Base-by-base conservation (phyloP, 2,888 invertebrate species). In the Liodrosophila aerea region DNA sequence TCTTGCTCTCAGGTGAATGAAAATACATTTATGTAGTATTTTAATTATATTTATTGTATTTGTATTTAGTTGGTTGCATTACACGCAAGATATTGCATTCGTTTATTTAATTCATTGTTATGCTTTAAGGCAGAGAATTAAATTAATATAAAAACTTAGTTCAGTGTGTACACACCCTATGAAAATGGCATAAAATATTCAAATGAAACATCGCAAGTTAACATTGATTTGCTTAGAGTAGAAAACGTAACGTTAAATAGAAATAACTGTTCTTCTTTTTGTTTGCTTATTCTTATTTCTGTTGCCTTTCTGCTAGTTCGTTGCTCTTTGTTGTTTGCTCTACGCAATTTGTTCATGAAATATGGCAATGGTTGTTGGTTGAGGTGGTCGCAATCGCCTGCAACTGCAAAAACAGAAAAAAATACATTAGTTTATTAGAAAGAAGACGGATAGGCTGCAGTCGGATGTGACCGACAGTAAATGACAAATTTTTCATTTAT, bases 161-260 rank as follows among this genome's bases (percentile, higher is more conserved):
- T 62, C 57, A 59, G 63, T 47, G 62, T 58, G 61, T 58, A 64
- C 57, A 70, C 31, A 16, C 40, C 33, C 45, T 53, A 34, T 43
- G 53, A 61, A 72, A 72, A 73, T 67, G 73, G 59, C 76, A 60
- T 61, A 85, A 53, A 72, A 22, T 22, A n/a, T 22, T 22, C 22
- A 22, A 22, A 22, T 22, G 5, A 22, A 22, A 22, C 22, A 22
- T 78, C 85, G 69, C 47, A 84, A 84, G 62, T 85, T 68, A 85
- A 71, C 78, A 85, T 85, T 82, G 76, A 85, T 75, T 50, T 78
- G 76, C 78, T 82, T 85, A 78, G 46, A 72, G 63, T 78, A 78
- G 58, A 80, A 76, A 78, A 80, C 76, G 78, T 77, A 85, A 80
- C 86, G 64, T 77, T 84, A 67, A 81, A 81, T 77, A 77, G 64